Evolutionary conservation across 2,888 invertebrate species (phyloP), one percentile per base, ranked within the genome.

Genomic region (Nasonia oneida): DNA sequence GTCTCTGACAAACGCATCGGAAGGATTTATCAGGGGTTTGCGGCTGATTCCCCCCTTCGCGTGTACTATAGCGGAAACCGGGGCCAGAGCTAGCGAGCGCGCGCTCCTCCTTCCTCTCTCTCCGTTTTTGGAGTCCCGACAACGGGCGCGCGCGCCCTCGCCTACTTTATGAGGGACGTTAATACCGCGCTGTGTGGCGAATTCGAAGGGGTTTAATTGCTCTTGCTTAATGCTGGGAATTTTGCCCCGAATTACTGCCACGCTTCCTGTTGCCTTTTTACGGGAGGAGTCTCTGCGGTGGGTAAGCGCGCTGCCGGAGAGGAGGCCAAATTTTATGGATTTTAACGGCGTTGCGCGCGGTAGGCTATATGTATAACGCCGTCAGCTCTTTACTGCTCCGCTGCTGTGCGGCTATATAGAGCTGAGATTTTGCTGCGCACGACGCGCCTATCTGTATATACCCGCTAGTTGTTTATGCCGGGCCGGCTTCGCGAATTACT

Each of bases 151-250:
- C 67, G 5, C 37, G 15, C 33, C n/a, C 18, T 12, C 70, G 10
- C n/a, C 15, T 70, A 77, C 76, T 77, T 83, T 83, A 83, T 78
- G 77, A 57, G 77, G 77, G 57, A 61, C 77, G 71, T 83, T 77
- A 83, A 83, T 71, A 61, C 57, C 18, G 53, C 39, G 39, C n/a
- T 12, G 14, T 8, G 42, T 15, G 50, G 67, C 53, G n/a, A 73
- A 83, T 83, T 83, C 78, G 73, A 74, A 82, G 77, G 71, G 83
- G 33, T 83, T 83, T 83, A 78, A 83, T 83, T 83, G 83, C 83
- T 71, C 77, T 78, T 57, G 47, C 73, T 71, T 83, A 61, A 78
- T 61, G 73, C 77, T 18, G 12, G 61, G 2, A 73, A 61, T 81
- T 61, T 8, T 74, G 23, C 81, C n/a, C 33, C 42, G 18, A 81